Conservation (phyloP, 2,797 vertebrate species). For the Rhinoraja longicauda region DNA sequence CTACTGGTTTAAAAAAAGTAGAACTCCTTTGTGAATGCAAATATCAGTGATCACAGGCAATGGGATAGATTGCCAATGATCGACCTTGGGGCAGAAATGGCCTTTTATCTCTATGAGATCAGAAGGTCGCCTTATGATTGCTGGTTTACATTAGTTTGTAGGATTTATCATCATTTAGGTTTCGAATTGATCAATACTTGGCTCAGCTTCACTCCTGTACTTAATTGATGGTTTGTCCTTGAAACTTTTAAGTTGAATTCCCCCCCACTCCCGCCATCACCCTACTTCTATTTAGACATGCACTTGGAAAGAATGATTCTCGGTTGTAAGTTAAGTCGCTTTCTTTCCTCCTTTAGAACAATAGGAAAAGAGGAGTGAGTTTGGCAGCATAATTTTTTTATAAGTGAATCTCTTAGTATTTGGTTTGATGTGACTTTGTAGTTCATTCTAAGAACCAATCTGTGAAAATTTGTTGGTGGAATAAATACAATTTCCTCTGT, state of each 20-base stretch:
- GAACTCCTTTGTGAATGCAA: not conserved
- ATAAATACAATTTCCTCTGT: not conserved
- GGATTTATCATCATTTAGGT: not conserved
- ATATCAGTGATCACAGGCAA: not conserved
- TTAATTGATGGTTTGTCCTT: not conserved
- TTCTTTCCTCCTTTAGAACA: not conserved
- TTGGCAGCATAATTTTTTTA: not conserved
- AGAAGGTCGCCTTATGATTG: not conserved
- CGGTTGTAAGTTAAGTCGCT: not conserved
- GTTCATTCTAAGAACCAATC: not conserved
- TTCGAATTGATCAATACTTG: not conserved
- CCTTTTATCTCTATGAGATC: not conserved
- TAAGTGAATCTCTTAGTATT: not conserved
- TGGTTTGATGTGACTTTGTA: not conserved
- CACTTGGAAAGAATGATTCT: not conserved
- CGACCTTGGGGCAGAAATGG: not conserved
- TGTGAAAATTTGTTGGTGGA: not conserved
- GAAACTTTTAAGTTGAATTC: not conserved
- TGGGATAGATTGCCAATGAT: not conserved
- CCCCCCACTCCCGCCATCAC: not conserved
- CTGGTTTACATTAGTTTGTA: not conserved
- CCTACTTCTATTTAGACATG: not conserved
- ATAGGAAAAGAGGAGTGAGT: not conserved
- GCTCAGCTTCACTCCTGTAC: not conserved
- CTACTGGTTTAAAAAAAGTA: too few relatives aligned